phyloP scores from a whole-genome alignment of 2,888 invertebrate genomes.

The Omphaloscelis lunosa region DNA sequence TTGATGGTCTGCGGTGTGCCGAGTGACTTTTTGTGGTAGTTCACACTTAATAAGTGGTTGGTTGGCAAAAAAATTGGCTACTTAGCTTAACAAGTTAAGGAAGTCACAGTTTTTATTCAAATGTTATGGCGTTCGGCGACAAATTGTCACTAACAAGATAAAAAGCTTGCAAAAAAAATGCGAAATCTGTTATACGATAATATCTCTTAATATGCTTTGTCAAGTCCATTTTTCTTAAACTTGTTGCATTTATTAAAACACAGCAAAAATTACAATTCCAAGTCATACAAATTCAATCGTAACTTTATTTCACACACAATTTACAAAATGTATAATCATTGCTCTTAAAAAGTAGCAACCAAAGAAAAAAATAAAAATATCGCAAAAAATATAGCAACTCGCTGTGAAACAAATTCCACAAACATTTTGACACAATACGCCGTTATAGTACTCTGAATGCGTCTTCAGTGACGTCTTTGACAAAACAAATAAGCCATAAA shows the following conservation, averaged over 20 bases:
- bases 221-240: not conserved
- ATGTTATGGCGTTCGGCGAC: not conserved
- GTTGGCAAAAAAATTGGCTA: constrained; percentile 57
- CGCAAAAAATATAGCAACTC: constrained; percentile 64
- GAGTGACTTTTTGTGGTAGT: constrained; percentile 63
- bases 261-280: not conserved
- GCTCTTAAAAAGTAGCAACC: not conserved
- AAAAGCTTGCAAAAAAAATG: not conserved
- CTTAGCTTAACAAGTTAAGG: constrained; percentile 33
- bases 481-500: constrained; percentile 76
- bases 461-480: constrained; percentile 76
- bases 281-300: not conserved
- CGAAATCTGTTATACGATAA: not conserved
- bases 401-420: constrained; percentile 79
- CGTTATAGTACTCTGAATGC: constrained; percentile 58
- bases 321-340: constrained; percentile 11
- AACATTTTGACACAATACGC: constrained; percentile 80
- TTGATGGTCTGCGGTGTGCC: constrained; percentile 71
- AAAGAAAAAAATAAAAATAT: not conserved
- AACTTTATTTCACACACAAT: not conserved
- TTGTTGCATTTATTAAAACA: not conserved
- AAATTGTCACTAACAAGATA: constrained; percentile 18
- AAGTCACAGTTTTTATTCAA: constrained; percentile 44
- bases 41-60: constrained; percentile 73
- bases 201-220: not conserved